Evolutionary conservation across 2,797 vertebrate genomes (phyloP).

Genomic region (Darevskia nairensis): DNA sequence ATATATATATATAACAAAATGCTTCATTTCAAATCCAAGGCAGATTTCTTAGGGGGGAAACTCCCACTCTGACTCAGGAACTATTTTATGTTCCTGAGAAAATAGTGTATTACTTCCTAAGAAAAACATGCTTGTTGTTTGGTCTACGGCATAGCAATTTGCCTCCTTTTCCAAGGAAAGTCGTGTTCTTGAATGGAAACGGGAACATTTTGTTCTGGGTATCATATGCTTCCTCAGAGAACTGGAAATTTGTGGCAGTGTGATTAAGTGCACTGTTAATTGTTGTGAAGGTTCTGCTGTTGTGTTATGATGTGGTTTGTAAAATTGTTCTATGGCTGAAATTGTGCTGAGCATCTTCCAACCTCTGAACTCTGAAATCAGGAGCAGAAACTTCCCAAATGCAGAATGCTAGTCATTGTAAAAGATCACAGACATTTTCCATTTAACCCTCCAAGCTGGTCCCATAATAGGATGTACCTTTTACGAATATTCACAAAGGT

Average conservation of each 20-base stretch:
- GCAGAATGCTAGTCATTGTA: neutral
- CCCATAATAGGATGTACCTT: neutral
- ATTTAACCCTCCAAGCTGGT: neutral
- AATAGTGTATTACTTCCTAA: conserved; percentile 57
- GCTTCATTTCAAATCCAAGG: conserved; percentile 35
- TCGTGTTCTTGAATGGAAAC: conserved; percentile 1
- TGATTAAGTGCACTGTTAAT: conserved; percentile 39
- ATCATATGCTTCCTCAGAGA: conserved; percentile 28
- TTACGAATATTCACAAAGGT: neutral
- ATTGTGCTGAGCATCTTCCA: neutral
- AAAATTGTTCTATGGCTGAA: conserved; percentile 44
- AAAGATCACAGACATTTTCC: conserved; percentile 1
- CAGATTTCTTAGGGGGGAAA: conserved; percentile 39
- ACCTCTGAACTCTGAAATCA: neutral
- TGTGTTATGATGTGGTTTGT: conserved; percentile 31
- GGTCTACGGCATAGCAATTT: conserved; percentile 53
- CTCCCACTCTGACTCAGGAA: conserved; percentile 31
- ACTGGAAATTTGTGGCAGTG: conserved; percentile 42
- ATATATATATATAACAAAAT: neutral
- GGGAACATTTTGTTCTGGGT: conserved; percentile 41
- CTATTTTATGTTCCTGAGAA: conserved; percentile 58
- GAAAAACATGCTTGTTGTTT: conserved; percentile 48
- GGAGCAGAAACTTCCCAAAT: neutral
- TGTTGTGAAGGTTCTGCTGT: conserved; percentile 14
- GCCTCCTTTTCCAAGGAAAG: conserved; percentile 20